Base-by-base conservation (phyloP, 2,888 invertebrate species). In the Therioaphis trifolii region DNA sequence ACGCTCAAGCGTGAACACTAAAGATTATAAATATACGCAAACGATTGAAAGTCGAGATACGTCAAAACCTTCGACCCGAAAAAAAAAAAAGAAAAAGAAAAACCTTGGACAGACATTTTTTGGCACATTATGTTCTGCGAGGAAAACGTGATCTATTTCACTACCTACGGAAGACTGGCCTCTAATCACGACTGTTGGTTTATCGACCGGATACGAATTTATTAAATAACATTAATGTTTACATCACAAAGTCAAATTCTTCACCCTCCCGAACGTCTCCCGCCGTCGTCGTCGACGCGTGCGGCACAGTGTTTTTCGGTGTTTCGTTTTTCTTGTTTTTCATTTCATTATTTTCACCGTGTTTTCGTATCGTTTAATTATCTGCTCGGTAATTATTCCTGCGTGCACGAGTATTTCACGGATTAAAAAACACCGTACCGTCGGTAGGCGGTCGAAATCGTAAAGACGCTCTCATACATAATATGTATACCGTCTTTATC, bases 291-390 rank as follows among this genome's bases (percentile, higher is more conserved):
- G n/a, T n/a, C n/a, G n/a, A n/a, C n/a, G n/a, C n/a, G n/a, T n/a
- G n/a, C n/a, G n/a, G n/a, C n/a, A n/a, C n/a, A n/a, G n/a, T n/a
- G n/a, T n/a, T n/a, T n/a, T n/a, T n/a, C n/a, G n/a, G n/a, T n/a
- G n/a, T n/a, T n/a, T n/a, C n/a, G n/a, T n/a, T n/a, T n/a, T n/a
- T n/a, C n/a, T n/a, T n/a, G n/a, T n/a, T n/a, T n/a, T n/a, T n/a
- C n/a, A n/a, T 14, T 46, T 4, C 35, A 35, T 5, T n/a, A 14
- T 0, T 43, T 46, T 46, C 27, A 1, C 1, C 12, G 0, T 49
- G 14, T 63, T 52, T 21, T 61, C 3, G 11, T 40, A 15, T 77
- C 52, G 46, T 77, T 77, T 66, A 66, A 66, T 52, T 68, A 52
- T 24, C 29, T 9, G 21, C 1, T 4, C 9, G 3, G 0, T 35